Evolutionary conservation across 2,113 vertebrate species (phyloP).

Genomic region (Panurus biarmicus): DNA sequence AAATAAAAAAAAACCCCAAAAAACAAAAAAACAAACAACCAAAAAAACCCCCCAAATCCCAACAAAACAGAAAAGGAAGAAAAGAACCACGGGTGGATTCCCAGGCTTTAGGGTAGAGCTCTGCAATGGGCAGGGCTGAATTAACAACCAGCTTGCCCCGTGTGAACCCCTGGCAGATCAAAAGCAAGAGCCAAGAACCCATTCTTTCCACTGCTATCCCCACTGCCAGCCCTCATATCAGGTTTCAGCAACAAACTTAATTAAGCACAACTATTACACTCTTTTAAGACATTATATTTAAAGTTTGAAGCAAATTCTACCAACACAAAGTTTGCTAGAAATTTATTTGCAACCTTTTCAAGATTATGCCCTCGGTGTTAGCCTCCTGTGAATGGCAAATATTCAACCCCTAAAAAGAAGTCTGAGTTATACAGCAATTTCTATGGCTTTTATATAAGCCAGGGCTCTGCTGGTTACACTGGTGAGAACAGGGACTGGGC

Average conservation of each 20-base stretch:
- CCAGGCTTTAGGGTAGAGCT: background rate
- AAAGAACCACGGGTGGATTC: background rate
- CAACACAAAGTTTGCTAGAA: background rate
- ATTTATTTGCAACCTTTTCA: background rate
- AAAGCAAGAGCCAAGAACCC: background rate
- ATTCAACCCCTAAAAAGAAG: conserved; percentile 22
- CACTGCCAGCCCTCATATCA: background rate
- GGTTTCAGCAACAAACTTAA: background rate
- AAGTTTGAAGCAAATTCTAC: background rate
- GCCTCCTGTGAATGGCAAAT: background rate
- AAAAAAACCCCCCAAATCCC: background rate
- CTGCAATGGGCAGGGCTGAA: background rate
- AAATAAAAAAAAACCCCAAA: too few species aligned
- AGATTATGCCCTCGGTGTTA: background rate
- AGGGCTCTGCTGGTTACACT: background rate
- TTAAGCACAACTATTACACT: background rate
- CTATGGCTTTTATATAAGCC: background rate
- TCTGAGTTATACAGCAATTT: background rate
- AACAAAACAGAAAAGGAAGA: background rate
- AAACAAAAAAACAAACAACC: too few species aligned
- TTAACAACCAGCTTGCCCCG: background rate
- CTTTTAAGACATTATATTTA: background rate
- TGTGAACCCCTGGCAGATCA: background rate
- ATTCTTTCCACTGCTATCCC: background rate
- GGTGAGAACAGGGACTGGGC: background rate